A percentile compares a stretch with the other conserved stretches of the same genome.
These are phyloP conservation scores for Geopemphigus sp. DNA, from an alignment of 1,140 invertebrate species.

Conservation along the genomic window DNA sequence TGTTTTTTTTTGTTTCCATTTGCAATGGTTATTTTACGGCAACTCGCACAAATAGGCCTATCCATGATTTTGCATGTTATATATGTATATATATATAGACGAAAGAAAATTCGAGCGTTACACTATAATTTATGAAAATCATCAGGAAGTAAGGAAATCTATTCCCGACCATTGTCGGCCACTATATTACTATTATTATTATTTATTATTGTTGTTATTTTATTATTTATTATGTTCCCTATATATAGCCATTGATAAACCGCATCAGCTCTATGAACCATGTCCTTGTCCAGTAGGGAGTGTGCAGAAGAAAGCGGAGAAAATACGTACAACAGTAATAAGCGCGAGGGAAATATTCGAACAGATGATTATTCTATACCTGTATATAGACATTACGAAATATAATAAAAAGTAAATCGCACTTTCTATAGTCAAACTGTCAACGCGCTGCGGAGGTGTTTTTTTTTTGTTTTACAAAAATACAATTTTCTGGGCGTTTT, in stretches of 20 bases:
- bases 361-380: not conserved
- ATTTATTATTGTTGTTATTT: not conserved
- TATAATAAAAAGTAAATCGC: conserved; percentile 3
- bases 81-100: not conserved
- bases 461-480: not conserved
- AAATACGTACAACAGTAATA: conserved; percentile 3
- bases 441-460: not conserved
- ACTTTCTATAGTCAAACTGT: conserved; percentile 41
- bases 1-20: conserved; percentile 13
- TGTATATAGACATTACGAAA: not conserved
- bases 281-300: conserved; percentile 7
- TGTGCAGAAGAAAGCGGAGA: conserved; percentile 37
- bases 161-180: conserved; percentile 3
- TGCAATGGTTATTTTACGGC: conserved; percentile 32
- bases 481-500: not conserved
- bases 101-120: conserved; percentile 29
- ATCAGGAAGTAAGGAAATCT: conserved; percentile 47
- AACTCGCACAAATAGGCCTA: not conserved
- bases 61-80: conserved; percentile 26
- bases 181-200: not conserved
- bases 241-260: conserved; percentile 30
- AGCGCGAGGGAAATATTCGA: not conserved
- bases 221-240: conserved; percentile 23
- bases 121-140: conserved; percentile 39
- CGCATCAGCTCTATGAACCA: conserved; percentile 39